Conservation (phyloP, 2,797 vertebrate species). For the Lepus oiostolus region DNA sequence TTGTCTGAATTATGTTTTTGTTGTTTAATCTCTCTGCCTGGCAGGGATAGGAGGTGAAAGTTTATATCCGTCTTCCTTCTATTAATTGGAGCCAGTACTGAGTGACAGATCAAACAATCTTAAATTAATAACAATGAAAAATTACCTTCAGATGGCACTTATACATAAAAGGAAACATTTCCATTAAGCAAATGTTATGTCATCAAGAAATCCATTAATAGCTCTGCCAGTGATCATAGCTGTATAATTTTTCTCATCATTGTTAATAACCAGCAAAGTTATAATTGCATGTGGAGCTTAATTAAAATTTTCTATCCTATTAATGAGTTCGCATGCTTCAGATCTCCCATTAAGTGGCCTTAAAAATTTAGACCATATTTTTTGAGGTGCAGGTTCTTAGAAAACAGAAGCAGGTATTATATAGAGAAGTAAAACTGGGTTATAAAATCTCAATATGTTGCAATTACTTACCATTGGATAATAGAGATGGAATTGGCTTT, state of each 20-base stretch:
- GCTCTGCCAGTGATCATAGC: conserved; percentile 72
- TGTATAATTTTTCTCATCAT: conserved; percentile 81
- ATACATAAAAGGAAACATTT: conserved; percentile 83
- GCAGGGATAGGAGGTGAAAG: conserved; percentile 68
- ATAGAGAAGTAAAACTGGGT: not conserved
- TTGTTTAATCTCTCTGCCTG: conserved; percentile 37
- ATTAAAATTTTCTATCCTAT: conserved; percentile 81
- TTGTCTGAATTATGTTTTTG: conserved; percentile 66
- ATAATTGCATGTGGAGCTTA: conserved; percentile 82
- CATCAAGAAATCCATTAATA: conserved; percentile 78
- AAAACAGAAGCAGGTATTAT: conserved; percentile 26
- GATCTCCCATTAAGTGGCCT: conserved; percentile 55
- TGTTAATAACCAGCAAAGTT: conserved; percentile 82
- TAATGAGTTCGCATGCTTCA: conserved; percentile 75
- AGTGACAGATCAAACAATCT: conserved; percentile 82
- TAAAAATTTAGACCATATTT: conserved; percentile 73
- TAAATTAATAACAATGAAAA: conserved; percentile 85
- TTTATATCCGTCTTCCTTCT: conserved; percentile 39
- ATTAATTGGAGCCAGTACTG: conserved; percentile 78
- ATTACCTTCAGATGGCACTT: conserved; percentile 74
- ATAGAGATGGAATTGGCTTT: conserved; percentile 2
- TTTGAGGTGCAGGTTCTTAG: conserved; percentile 60
- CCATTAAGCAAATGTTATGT: conserved; percentile 83
- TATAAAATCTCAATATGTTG: conserved; percentile 41
- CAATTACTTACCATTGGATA: conserved; percentile 21